Evolutionary conservation across 2,797 vertebrate species (phyloP).

Genomic region (Sorex maritimensis): DNA sequence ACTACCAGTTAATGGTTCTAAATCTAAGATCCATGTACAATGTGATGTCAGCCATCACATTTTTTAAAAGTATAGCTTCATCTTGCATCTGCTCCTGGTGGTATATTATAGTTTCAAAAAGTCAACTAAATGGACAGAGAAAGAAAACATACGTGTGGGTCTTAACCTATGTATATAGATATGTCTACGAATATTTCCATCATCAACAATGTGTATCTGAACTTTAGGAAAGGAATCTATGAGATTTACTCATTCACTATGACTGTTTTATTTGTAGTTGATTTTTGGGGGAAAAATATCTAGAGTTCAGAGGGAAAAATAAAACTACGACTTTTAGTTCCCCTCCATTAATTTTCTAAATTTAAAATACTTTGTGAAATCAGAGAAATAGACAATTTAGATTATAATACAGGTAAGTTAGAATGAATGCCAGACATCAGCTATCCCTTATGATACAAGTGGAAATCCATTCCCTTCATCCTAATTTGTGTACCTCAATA

Average conservation of each 20-base stretch:
- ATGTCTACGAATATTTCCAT: too few relatives aligned
- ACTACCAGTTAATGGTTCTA: too few relatives aligned
- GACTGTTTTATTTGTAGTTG: conserved; percentile 63
- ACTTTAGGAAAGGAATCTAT: not conserved
- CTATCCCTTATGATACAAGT: not conserved
- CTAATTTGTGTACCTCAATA: not conserved
- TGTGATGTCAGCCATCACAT: too few relatives aligned
- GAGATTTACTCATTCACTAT: conserved; percentile 42
- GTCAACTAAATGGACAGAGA: too few relatives aligned
- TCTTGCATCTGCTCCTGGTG: too few relatives aligned
- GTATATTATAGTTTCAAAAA: too few relatives aligned
- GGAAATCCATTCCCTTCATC: not conserved
- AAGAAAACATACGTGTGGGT: too few relatives aligned
- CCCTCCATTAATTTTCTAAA: conserved; percentile 59
- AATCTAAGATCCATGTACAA: too few relatives aligned
- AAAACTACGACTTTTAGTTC: conserved; percentile 37
- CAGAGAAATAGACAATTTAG: not conserved
- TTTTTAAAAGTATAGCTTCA: too few relatives aligned
- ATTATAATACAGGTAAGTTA: not conserved
- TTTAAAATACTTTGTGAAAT: not conserved
- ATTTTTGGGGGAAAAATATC: conserved; percentile 69
- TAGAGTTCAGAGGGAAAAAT: conserved; percentile 73
- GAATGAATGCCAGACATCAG: too few relatives aligned
- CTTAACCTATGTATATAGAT: too few relatives aligned
- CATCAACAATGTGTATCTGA: too few relatives aligned